Percentiles rank a stretch among this genome's conserved stretches.
Conservation (phyloP, 1,140 invertebrate genomes). For the Trissolcus basalis region DNA sequence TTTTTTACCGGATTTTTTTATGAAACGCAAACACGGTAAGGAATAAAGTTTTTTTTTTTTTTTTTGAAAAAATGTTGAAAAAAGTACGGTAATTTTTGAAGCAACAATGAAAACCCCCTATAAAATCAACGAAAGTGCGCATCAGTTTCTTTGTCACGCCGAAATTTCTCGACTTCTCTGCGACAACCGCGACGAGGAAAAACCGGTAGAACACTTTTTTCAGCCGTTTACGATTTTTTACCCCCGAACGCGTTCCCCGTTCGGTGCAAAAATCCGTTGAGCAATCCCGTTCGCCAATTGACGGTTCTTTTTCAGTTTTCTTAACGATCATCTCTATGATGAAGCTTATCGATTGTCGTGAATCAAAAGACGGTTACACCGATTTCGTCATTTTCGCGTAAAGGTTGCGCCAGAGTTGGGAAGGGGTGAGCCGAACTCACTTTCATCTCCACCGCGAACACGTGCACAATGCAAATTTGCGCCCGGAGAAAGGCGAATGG, state of each 20-base stretch:
- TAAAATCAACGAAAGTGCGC: too few relatives aligned
- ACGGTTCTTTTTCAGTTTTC: conserved; percentile 25
- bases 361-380: conserved; percentile 54
- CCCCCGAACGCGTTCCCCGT: conserved; percentile 11
- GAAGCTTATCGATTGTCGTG: conserved; percentile 34
- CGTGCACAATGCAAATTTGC: conserved; percentile 57
- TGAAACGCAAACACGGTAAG: too few relatives aligned
- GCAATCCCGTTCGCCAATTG: conserved; percentile 36
- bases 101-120: too few relatives aligned
- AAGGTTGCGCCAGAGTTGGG: conserved; percentile 22
- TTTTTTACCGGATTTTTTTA: too few relatives aligned
- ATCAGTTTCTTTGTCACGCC: too few relatives aligned
- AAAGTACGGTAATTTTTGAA: too few relatives aligned
- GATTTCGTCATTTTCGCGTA: conserved; percentile 45
- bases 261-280: conserved; percentile 55
- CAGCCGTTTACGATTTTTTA: conserved; percentile 21
- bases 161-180: too few relatives aligned
- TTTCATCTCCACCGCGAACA: conserved; percentile 39
- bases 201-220: not conserved
- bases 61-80: too few relatives aligned
- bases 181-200: not conserved
- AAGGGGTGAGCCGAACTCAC: conserved; percentile 13
- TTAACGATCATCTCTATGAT: conserved; percentile 42
- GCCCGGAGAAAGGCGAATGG: conserved; percentile 6
- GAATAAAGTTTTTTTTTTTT: too few relatives aligned